Conservation (phyloP, 2,797 vertebrate genomes). For the Platyrinchus mystaceus region DNA sequence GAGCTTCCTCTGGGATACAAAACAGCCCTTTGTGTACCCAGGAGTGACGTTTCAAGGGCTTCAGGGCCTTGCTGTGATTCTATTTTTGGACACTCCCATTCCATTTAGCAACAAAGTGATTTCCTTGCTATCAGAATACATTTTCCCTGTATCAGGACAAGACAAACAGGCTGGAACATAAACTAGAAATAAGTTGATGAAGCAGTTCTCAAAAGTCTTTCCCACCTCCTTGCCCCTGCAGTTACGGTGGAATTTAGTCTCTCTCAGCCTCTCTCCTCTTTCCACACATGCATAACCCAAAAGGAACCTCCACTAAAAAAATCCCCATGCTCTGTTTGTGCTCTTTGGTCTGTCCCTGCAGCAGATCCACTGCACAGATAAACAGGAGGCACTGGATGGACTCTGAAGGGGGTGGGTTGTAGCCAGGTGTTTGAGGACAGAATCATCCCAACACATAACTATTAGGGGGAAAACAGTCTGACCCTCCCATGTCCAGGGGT, state of each 20-base stretch:
- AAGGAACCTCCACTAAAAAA: neutral
- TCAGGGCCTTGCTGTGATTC: neutral
- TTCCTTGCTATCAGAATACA: neutral
- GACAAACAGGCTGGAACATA: neutral
- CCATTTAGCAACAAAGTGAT: neutral
- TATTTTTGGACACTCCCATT: neutral
- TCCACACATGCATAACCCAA: neutral
- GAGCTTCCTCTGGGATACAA: neutral
- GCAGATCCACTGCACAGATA: neutral
- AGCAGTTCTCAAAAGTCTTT: neutral
- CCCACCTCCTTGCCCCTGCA: neutral
- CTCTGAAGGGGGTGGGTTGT: neutral
- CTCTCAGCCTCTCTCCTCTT: neutral
- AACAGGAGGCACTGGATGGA: neutral
- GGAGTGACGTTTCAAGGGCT: neutral
- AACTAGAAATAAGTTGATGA: neutral
- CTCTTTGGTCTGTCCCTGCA: neutral
- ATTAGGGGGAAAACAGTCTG: accelerated
- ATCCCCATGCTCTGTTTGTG: neutral
- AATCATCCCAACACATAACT: neutral
- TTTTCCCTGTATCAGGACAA: neutral
- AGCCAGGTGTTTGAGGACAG: neutral
- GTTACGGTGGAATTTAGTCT: neutral
- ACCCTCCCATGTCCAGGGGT: accelerated
- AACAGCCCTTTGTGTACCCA: neutral